Percentiles rank a stretch among this genome's conserved stretches.
phyloP scores from a whole-genome alignment of 2,888 invertebrate genomes.

The Zonitis immaculata region DNA sequence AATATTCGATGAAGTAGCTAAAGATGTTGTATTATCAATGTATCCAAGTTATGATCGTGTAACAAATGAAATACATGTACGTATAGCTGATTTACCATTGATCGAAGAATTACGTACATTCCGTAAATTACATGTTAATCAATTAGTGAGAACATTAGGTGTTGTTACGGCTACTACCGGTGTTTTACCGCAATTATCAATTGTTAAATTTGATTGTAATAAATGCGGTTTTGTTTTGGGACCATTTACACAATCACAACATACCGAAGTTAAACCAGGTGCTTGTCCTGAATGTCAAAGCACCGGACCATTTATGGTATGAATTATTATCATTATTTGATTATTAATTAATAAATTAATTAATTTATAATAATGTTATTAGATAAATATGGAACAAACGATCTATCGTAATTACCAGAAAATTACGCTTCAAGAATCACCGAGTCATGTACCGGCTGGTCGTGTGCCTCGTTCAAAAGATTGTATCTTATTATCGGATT shows the following conservation, averaged over 20 bases:
- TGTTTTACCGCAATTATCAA: constrained; percentile 89
- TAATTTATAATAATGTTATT: constrained; percentile 33
- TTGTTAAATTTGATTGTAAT: constrained; percentile 96
- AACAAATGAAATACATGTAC: constrained; percentile 87
- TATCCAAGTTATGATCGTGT: constrained; percentile 96
- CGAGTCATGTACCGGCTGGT: constrained; percentile 95
- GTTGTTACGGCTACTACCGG: constrained; percentile 96
- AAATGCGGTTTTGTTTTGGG: constrained; percentile 94
- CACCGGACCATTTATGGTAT: constrained; percentile 86
- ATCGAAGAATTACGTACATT: constrained; percentile 95
- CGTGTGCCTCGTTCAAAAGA: constrained; percentile 97
- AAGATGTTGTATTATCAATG: constrained; percentile 85
- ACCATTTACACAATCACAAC: constrained; percentile 92
- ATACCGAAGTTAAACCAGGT: constrained; percentile 90
- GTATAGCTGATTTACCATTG: constrained; percentile 91
- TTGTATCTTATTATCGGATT: constrained; percentile 86
- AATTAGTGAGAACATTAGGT: constrained; percentile 87
- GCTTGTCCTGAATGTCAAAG: constrained; percentile 98
- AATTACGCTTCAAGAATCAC: constrained; percentile 96
- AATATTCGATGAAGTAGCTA: constrained; percentile 93
- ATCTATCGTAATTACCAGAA: constrained; percentile 98
- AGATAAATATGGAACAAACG: constrained; percentile 99
- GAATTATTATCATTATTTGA: background rate
- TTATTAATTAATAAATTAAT: no score
- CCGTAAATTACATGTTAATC: constrained; percentile 82